phyloP scores from a whole-genome alignment of 2,888 invertebrate genomes.

The Cordilura impudica region DNA sequence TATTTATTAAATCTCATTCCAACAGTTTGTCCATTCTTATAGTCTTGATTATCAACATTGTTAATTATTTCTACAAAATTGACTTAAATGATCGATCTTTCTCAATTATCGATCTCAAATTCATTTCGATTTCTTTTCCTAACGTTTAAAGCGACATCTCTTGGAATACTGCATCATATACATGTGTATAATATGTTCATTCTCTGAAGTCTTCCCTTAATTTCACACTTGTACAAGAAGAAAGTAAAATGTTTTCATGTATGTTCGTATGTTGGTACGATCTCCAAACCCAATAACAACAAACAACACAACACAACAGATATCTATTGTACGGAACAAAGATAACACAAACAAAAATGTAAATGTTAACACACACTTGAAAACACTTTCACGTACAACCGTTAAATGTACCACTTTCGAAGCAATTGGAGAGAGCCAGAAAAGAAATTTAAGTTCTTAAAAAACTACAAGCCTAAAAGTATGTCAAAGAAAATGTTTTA shows the following conservation, averaged over 20 bases:
- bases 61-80: too few species aligned
- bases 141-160: too few species aligned
- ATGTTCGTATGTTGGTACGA: not conserved
- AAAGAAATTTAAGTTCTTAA: slow-evolving; percentile 38
- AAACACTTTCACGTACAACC: slow-evolving; percentile 55
- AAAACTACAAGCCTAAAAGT: slow-evolving; percentile 43
- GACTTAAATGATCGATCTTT: too few species aligned
- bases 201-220: too few species aligned
- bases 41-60: too few species aligned
- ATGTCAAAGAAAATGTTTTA: slow-evolving; percentile 42
- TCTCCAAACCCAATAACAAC: slow-evolving; percentile 4
- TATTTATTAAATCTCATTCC: too few species aligned
- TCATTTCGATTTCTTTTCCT: too few species aligned
- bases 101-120: too few species aligned
- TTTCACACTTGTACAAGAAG: too few species aligned
- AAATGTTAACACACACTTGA: not conserved
- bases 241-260: slow-evolving; percentile 33
- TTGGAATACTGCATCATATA: too few species aligned
- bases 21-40: too few species aligned
- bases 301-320: not conserved
- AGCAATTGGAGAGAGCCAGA: slow-evolving; percentile 12
- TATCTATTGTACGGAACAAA: not conserved
- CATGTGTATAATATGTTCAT: too few species aligned
- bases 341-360: slow-evolving; percentile 1
- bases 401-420: slow-evolving; percentile 33